phyloP scores from a whole-genome alignment of 2,113 vertebrate genomes.

The Anthoscopus minutus region DNA sequence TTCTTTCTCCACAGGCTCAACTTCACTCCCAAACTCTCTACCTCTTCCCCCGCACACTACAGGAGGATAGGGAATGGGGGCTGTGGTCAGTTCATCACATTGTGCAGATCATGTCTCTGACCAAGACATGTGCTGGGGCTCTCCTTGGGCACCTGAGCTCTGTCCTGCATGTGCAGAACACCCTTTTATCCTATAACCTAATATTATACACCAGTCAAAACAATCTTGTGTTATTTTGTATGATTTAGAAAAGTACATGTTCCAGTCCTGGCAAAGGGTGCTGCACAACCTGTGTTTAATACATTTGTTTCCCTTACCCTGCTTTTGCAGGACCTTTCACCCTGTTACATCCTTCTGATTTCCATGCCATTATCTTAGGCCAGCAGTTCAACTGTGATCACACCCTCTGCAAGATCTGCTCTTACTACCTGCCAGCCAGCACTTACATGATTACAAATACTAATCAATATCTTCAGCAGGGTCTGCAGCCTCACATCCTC shows the following conservation, averaged over 20 bases:
- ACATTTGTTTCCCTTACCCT: neutral
- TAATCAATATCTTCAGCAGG: neutral
- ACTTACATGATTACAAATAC: neutral
- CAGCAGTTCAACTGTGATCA: neutral
- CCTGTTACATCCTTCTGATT: neutral
- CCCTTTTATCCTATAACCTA: neutral
- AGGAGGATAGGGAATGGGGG: neutral
- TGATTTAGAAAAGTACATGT: accelerated
- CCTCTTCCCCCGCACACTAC: neutral
- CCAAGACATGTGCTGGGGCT: accelerated
- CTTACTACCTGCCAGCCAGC: neutral
- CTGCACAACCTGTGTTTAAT: neutral
- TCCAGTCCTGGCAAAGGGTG: neutral
- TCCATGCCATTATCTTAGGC: neutral
- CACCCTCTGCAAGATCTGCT: neutral
- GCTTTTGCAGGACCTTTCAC: neutral
- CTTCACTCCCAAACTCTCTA: neutral
- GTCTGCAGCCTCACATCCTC: neutral
- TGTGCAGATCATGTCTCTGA: accelerated
- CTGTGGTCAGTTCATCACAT: neutral
- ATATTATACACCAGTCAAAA: neutral
- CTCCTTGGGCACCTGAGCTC: neutral
- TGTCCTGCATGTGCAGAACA: neutral
- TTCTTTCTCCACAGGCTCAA: neutral
- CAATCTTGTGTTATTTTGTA: accelerated